These are phyloP conservation scores for Drosophila varians DNA, from an alignment of 1,140 invertebrate genomes.

Conservation along the genomic window DNA sequence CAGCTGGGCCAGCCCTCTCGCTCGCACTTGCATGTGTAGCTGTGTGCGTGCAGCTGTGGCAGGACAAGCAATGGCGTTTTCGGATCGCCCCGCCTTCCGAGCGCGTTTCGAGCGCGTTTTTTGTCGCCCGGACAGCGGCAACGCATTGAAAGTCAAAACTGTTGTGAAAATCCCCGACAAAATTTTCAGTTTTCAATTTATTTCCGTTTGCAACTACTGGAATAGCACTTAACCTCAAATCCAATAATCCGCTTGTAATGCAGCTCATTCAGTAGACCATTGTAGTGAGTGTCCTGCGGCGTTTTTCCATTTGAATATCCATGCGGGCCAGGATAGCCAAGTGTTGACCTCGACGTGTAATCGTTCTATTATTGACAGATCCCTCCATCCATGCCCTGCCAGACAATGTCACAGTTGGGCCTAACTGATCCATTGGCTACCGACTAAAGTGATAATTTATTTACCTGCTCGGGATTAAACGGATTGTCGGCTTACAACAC, in stretches of 20 bases:
- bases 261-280: conserved; percentile 56
- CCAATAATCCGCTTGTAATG: conserved; percentile 79
- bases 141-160: conserved; percentile 65
- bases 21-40: conserved; percentile 16
- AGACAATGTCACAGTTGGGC: conserved; percentile 66
- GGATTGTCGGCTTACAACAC: conserved; percentile 49
- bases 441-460: conserved; percentile 8
- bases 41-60: conserved; percentile 28
- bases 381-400: conserved; percentile 27
- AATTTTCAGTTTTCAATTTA: conserved; percentile 52
- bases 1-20: conserved; percentile 33
- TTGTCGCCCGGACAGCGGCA: conserved; percentile 21
- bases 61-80: conserved; percentile 61
- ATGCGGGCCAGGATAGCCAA: conserved; percentile 38
- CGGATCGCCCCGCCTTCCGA: conserved; percentile 58
- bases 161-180: conserved; percentile 52
- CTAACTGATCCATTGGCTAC: conserved; percentile 39
- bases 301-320: conserved; percentile 67
- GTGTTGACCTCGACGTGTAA: conserved; percentile 68
- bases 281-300: conserved; percentile 53
- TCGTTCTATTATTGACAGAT: conserved; percentile 77
- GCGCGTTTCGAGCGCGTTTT: conserved; percentile 51
- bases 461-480: conserved; percentile 61
- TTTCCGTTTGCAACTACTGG: conserved; percentile 39
- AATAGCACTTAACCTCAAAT: conserved; percentile 80